Percentiles rank a stretch among this genome's conserved stretches.
These are phyloP conservation scores for Chromis chromis DNA, from an alignment of 2,797 vertebrate genomes.

Conservation along the genomic window DNA sequence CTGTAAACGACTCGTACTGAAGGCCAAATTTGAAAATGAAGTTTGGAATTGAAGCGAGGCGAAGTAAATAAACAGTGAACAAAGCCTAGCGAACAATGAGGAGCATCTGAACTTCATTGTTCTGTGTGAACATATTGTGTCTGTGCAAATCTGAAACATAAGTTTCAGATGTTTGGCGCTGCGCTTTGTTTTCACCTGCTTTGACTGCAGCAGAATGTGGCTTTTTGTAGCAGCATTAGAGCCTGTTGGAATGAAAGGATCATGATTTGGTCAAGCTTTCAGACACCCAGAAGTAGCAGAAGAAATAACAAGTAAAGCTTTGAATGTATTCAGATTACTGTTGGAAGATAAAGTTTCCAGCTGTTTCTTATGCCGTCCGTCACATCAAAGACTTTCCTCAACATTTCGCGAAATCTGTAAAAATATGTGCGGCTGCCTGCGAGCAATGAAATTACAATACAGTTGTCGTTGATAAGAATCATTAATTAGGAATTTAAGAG, in stretches of 20 bases:
- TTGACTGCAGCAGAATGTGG: constrained; percentile 6
- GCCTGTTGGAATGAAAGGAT: no score
- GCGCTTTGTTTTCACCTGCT: constrained; percentile 55
- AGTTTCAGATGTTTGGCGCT: constrained; percentile 74
- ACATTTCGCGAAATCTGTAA: background rate
- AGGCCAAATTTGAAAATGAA: constrained; percentile 29
- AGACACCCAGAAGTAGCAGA: constrained; percentile 8
- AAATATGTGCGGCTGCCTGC: background rate
- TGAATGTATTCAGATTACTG: constrained; percentile 26
- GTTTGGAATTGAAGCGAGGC: constrained; percentile 43
- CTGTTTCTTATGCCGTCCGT: background rate
- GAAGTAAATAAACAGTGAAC: constrained; percentile 52
- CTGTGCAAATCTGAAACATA: constrained; percentile 42
- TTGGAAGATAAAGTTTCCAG: constrained; percentile 10
- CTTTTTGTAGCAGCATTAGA: constrained; percentile 3
- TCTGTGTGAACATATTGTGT: constrained; percentile 39
- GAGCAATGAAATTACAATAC: constrained; percentile 7
- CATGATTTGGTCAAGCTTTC: no score
- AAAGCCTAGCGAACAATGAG: constrained; percentile 35
- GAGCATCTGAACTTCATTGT: constrained; percentile 42
- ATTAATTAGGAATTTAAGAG: constrained; percentile 32
- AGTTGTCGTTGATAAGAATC: constrained; percentile 23
- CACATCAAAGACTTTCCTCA: background rate
- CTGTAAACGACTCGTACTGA: constrained; percentile 43
- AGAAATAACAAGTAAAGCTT: constrained; percentile 17